Base-by-base conservation (phyloP, 2,113 vertebrate species). In the Petrocephalus zakoni region DNA sequence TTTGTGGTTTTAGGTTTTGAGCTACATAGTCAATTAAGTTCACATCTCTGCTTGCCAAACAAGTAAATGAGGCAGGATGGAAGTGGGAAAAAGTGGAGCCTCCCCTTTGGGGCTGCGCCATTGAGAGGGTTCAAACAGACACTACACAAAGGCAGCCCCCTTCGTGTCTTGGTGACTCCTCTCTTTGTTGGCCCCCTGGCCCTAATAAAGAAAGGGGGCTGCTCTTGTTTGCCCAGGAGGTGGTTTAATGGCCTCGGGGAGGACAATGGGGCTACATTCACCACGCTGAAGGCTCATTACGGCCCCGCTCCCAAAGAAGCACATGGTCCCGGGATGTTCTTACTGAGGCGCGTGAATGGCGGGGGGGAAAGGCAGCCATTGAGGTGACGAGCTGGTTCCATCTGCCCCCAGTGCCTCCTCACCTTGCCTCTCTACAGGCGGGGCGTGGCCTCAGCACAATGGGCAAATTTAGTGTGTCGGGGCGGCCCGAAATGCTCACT, bases 1-100 rank as follows among this genome's bases (percentile, higher is more conserved):
- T 93, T 94, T 93, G 92, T 92, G 90, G 85, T 91, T 87, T 58
- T 89, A 91, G 91, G 92, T 93, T 93, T 92, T 91, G 91, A 96
- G 96, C 97, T 94, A 96, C 95, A 96, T 95, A 98, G 97, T 98
- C 97, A 97, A 98, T 99, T 98, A 99, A 99, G 97, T 97, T 98
- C 97, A 97, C 97, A 97, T 98, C 97, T 98, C 97, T 96, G 95
- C 96, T 96, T 95, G 96, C 97, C 96, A 97, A 98, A 98, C 97
- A 97, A 97, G 97, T 96, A 96, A 95, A 94, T 94, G 93, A 93
- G 90, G 94, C 93, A 91, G 96, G 96, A 94, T 93, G 96, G 96
- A 95, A 94, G 83, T 91, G 95, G 97, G 97, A 97, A 97, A 98
- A 96, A 97, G 96, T 96, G 97, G 95, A 96, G 95, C 95, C 95